Evolutionary conservation across 2,888 invertebrate genomes (phyloP), one percentile per base, ranked within the genome.

Genomic region (Tinea semifulvella): DNA sequence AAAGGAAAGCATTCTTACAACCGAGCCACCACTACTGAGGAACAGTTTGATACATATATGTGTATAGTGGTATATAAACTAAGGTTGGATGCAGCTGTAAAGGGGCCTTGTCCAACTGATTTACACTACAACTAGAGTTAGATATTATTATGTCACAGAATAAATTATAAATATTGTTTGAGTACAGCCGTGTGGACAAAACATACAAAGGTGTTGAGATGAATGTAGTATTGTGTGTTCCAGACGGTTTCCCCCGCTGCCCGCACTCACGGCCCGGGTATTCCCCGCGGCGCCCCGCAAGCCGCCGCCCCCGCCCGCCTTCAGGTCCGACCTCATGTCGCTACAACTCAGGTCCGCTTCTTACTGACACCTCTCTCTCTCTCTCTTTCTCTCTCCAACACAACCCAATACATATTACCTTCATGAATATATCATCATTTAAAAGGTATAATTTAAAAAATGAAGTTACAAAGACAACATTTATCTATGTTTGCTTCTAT

Each of bases 261-360:
- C 76, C 49, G 67, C 72, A 20, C 73, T 71, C 48, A 55, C 60
- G 51, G 45, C 51, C 65, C 61, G 60, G 56, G 52, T 54, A 58
- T 50, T 63, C 77, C 67, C 49, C 83, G 66, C 60, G 62, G 69
- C 73, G 43, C 77, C 86, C 44, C 86, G 86, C 61, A 85, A 86
- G 57, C 76, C 82, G 47, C 80, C 81, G 52, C 84, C 85, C 75
- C 84, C 85, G 59, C 85, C 85, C 76, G 61, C 85, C 82, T 60
- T 85, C 85, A 40, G 40, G 40, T 40, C 74, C 75, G 90, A 90
- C 85, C 88, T 86, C 81, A 67, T 81, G 68, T 85, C 85, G 73
- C 86, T 89, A 68, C 87, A 85, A 81, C 84, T 89, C 70, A 86
- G 86, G 86, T 86, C 84, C 80, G 82, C 77, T 70, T 68, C 52